These are phyloP conservation scores for Pogonomyrmex californicus DNA, from an alignment of 1,140 invertebrate species.

Conservation along the genomic window DNA sequence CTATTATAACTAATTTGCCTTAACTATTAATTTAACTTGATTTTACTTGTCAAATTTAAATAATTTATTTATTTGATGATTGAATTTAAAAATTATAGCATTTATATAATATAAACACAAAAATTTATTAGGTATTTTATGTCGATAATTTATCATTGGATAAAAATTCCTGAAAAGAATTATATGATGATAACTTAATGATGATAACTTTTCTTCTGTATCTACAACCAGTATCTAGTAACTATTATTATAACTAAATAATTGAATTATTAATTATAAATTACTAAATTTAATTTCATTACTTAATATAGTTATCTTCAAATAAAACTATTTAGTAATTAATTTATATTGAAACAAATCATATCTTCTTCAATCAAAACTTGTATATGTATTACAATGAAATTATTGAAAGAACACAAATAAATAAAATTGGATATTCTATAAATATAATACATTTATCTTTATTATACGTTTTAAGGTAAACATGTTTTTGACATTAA, in stretches of 20 bases:
- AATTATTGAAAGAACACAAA: neutral
- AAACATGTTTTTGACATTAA: neutral
- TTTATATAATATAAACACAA: neutral
- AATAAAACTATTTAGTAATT: neutral
- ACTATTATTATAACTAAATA: neutral
- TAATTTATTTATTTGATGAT: neutral
- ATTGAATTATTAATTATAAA: neutral
- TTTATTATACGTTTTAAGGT: neutral
- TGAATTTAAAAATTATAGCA: neutral
- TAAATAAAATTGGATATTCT: neutral
- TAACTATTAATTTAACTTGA: neutral
- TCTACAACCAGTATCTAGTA: neutral
- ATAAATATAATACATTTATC: neutral
- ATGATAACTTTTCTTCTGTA: neutral
- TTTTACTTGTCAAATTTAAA: neutral
- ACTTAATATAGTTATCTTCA: neutral
- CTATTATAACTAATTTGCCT: neutral
- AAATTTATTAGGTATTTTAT: neutral
- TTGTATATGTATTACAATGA: too few relatives aligned
- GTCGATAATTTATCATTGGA: slow-evolving; percentile 33
- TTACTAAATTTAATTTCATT: neutral
- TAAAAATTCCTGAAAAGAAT: neutral
- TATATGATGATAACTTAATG: neutral
- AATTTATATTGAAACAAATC: neutral
- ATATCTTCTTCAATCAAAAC: neutral